Evolutionary conservation across 1,140 invertebrate species (phyloP).

Genomic region (Zaprionus ornatus): DNA sequence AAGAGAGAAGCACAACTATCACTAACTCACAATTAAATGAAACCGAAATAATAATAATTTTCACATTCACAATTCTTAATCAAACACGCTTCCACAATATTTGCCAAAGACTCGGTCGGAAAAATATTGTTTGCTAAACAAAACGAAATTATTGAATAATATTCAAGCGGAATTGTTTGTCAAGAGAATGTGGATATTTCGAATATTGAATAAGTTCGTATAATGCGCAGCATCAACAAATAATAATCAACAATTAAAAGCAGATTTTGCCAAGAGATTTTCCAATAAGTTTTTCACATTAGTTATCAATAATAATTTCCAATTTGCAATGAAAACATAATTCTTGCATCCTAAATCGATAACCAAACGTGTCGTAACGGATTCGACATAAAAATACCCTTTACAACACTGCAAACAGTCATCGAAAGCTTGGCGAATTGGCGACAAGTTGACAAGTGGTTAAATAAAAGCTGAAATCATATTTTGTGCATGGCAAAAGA

Average conservation of each 20-base stretch:
- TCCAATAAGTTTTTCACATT: too few relatives aligned
- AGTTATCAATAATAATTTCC: too few relatives aligned
- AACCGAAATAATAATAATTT: background rate
- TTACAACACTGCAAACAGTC: background rate
- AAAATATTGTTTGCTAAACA: background rate
- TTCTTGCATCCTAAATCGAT: background rate
- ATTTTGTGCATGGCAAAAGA: background rate
- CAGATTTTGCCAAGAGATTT: too few relatives aligned
- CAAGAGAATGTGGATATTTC: background rate
- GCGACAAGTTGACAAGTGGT: background rate
- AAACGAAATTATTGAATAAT: conserved; percentile 1
- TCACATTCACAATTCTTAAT: background rate
- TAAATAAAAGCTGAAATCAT: background rate
- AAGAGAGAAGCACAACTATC: background rate
- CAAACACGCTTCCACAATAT: background rate
- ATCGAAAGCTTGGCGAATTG: background rate
- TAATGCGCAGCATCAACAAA: background rate
- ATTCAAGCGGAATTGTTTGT: background rate
- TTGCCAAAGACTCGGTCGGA: background rate
- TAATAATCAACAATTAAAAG: too few relatives aligned
- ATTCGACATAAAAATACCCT: background rate
- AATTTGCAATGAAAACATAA: too few relatives aligned
- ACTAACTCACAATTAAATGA: conserved; percentile 5
- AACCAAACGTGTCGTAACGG: background rate
- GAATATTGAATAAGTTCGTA: background rate